Evolutionary conservation across 2,888 invertebrate species (phyloP), one percentile per base, ranked within the genome.

Genomic region (Parascotia fuliginaria): DNA sequence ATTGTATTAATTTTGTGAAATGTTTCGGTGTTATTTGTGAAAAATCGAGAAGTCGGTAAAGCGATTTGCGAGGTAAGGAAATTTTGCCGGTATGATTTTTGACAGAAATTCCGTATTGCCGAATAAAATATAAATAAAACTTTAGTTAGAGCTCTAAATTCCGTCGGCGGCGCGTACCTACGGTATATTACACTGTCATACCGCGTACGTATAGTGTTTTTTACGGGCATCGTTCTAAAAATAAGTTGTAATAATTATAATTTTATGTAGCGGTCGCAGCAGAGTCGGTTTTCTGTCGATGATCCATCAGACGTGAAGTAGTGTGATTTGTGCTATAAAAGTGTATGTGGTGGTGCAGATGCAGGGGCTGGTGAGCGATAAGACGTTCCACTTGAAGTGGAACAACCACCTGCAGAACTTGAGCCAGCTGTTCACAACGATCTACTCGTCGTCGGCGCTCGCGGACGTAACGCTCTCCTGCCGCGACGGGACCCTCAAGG

Each of bases 381-480:
- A 94, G 85, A 94, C 94, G 79, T 95, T 94, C 88, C 94, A 95
- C 86, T 86, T 95, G 65, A 94, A 94, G 77, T 95, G 95, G 95
- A 95, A 95, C 88, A 95, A 95, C 92, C 95, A 95, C 85, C 91
- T 95, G 81, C 94, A 95, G 80, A 95, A 95, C 86, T 81, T 95
- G 68, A 94, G 95, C 75, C 94, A 94, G 79, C 90, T 95, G 81
- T 95, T 95, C 85, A 94, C 94, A 67, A 93, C 93, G 54, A 92
- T 95, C 67, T 95, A 95, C 83, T 94, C 94, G 72, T 95, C 95
- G 77, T 94, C 95, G 69, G 93, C 94, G 70, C 90, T 95, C 55
- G 94, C 95, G 27, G 95, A 95, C 78, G 95, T 95, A 62, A 95
- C 95, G 61, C 90, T 95, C 71, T 94, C 94, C 72, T 95, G 95